Evolutionary conservation across 2,888 invertebrate species (phyloP), one percentile per base, ranked within the genome.

Genomic region (Tridacna gigas): DNA sequence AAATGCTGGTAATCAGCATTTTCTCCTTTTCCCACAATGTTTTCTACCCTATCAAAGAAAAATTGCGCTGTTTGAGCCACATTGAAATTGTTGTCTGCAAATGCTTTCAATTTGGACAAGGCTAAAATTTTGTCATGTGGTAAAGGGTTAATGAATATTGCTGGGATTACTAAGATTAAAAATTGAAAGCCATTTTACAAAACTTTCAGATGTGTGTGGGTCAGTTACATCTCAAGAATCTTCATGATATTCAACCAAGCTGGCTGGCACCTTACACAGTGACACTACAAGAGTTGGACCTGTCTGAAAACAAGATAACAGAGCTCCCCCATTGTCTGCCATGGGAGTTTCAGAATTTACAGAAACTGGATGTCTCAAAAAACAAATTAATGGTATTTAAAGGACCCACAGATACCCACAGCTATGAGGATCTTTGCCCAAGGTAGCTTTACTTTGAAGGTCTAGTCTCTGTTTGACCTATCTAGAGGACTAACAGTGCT

Each of bases 301-400:
- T 92, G 47, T 85, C 88, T 37, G 45, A 86, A 25, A 92, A 91
- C 79, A 85, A 78, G 20, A 78, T 92, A 4, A 83, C 76, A 20
- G 74, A 82, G 48, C 77, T 92, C 51, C 91, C 91, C 9, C 20
- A 37, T 37, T 84, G 82, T 67, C 69, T 92, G 5, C 92, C 92
- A 25, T 92, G 92, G 92, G 67, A 81, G 12, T 83, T 91, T 48
- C 89, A 90, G 61, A 88, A 89, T 51, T 74, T 92, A 22, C 25
- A 67, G 13, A n/a, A 60, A 0, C 77, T 91, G 0, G 85, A 87
- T 79, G 86, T 89, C 25, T 85, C 89, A 0, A 79, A 82, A 73
- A 92, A 92, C 69, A 65, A 69, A 4, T 73, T 92, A 7, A 77
- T 69, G 22, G 51, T 22, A 7, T 65, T 91, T n/a, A 63, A 22